Base-by-base conservation (phyloP, 2,888 invertebrate genomes). In the Leptinotarsa peninsularis region DNA sequence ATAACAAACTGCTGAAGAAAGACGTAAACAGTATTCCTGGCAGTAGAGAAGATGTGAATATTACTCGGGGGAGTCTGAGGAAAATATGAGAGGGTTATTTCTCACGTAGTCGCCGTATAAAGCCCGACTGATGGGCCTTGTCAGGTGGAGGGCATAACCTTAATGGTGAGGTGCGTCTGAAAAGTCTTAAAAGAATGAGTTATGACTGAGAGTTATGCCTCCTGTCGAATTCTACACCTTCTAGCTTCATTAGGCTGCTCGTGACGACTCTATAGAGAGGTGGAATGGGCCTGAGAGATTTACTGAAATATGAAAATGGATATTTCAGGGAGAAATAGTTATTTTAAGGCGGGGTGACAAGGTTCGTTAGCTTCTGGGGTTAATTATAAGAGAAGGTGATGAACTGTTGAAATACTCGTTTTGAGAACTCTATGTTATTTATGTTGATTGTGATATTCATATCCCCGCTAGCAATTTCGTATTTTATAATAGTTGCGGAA, bases 31-130 rank as follows among this genome's bases (percentile, higher is more conserved):
- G 81, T 78, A 79, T 76, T 79, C 79, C 77, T 82, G 83, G 84
- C 83, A 83, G 82, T 82, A 80, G 83, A 80, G 80, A 83, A 83
- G 86, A 85, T 86, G 86, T 81, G 86, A 85, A 86, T 87, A 87
- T 87, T 87, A 86, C 87, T 86, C 87, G 76, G 77, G 87, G 86
- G 87, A 86, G 79, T 77, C 70, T 75, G 80, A 79, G 82, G 82
- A 81, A 87, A 86, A 86, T 87, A 87, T 87, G 85, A 86, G 85
- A 81, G 83, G 83, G 84, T 84, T 85, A 85, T 85, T 82, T 84
- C 84, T 85, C 86, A 86, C 85, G 85, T 85, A 84, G 80, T 79
- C 81, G 81, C 79, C 81, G 80, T 84, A 86, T 86, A 86, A 84
- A 86, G 84, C 83, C 82, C 82, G 84, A 85, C 84, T 84, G 85